These are phyloP conservation scores for Ahaetulla prasina DNA, from an alignment of 2,113 vertebrate genomes.

Conservation along the genomic window DNA sequence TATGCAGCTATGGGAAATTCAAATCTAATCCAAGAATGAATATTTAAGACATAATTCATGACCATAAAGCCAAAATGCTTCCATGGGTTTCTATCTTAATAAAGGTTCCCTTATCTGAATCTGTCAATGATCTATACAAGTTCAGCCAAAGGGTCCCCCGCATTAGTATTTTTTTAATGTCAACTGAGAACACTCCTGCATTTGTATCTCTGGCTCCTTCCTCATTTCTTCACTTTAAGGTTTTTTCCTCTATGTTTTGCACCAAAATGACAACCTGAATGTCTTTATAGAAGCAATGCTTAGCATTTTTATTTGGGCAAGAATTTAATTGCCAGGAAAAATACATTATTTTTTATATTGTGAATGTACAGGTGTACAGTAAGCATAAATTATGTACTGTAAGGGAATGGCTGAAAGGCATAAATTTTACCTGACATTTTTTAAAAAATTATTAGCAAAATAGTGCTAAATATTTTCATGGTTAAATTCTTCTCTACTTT, in stretches of 20 bases:
- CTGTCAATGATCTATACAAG: not conserved
- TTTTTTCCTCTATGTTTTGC: not conserved
- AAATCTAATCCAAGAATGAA: not conserved
- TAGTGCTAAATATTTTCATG: not conserved
- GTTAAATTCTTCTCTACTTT: not conserved
- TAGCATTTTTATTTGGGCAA: conserved; percentile 8
- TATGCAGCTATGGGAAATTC: not conserved
- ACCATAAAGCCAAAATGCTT: not conserved
- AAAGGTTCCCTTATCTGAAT: not conserved
- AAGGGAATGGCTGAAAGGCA: not conserved
- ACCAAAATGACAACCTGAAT: not conserved
- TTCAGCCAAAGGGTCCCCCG: not conserved
- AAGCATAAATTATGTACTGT: not conserved
- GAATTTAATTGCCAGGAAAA: conserved; percentile 16
- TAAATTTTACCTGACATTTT: not conserved
- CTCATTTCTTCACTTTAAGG: not conserved
- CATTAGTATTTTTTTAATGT: not conserved
- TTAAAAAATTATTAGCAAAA: not conserved
- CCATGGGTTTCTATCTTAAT: not conserved
- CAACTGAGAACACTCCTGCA: not conserved
- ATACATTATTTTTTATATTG: not conserved
- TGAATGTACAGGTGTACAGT: not conserved
- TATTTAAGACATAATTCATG: not conserved
- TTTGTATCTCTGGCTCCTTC: not conserved
- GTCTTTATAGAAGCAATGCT: not conserved